Base-by-base conservation (phyloP, 2,113 vertebrate species). In the Epinephelus fuscoguttatus region DNA sequence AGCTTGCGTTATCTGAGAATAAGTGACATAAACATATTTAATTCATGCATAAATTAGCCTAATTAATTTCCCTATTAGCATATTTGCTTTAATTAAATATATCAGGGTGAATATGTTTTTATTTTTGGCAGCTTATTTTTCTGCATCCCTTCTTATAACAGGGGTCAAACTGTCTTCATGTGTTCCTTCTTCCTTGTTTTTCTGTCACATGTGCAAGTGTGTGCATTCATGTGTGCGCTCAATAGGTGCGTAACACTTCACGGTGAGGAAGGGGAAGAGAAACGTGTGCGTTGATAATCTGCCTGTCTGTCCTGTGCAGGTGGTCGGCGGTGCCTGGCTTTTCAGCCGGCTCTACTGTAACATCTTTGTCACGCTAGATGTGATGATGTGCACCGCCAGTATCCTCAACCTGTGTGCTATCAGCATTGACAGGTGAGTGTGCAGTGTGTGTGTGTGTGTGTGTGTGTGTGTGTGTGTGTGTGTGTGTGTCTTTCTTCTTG, bases 321-420 rank as follows among this genome's bases (percentile, higher is more conserved):
- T 96, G 92, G 94, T 95, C 12, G 97, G 97, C 14, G 97, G 97
- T 47, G 95, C 97, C 70, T 99, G 97, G 98, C 96, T 96, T 19
- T 98, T 98, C 94, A 97, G 96, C 93, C 96, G 97, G 2, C 62
- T 97, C 70, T 98, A 96, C 85, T 99, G 97, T 0, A 96, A 98
- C 89, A 86, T 98, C 86, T 98, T 99, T 21, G 97, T 98, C 93
- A 98, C 97, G 82, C 93, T 99, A 94, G 97, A 99, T 79, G 97
- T 99, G 62, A 99, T 99, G 98, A 98, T 99, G 97, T 99, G 98
- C 90, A 98, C 97, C 1, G 98, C 98, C 93, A 98, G 97, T 93
- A 99, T 99, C 92, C 96, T 99, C 91, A 99, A 99, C 93, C 96
- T 99, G 92, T 99, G 98, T 47, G 97, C 97, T 70, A 99, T 99